Evolutionary conservation across 1,140 invertebrate species (phyloP).

Genomic region (Delia radicum): DNA sequence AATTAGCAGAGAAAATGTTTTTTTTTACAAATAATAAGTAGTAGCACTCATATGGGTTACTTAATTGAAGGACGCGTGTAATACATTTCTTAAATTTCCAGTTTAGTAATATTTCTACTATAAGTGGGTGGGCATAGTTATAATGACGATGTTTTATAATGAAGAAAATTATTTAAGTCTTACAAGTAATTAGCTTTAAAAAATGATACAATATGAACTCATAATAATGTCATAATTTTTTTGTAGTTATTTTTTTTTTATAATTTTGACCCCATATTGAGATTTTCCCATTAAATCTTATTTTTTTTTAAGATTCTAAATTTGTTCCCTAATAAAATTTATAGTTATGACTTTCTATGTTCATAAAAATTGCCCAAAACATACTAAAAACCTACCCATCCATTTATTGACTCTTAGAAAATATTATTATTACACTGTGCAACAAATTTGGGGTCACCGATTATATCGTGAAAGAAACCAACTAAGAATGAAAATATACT

Average conservation of each 20-base stretch:
- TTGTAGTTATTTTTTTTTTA: not conserved
- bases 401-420: too few species aligned
- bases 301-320: too few species aligned
- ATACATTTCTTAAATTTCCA: not conserved
- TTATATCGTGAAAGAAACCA: too few species aligned
- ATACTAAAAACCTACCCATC: not conserved
- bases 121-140: not conserved
- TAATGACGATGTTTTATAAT: not conserved
- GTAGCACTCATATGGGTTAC: not conserved
- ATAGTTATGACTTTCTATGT: conserved; percentile 43
- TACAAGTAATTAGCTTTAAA: not conserved
- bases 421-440: too few species aligned
- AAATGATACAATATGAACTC: too few species aligned
- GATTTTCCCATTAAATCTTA: conserved; percentile 20
- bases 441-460: too few species aligned
- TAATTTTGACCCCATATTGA: conserved; percentile 15
- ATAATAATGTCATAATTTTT: not conserved
- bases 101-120: not conserved
- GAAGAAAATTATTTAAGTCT: not conserved
- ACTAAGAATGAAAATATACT: too few species aligned
- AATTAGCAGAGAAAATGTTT: not conserved
- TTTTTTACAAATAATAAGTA: too few species aligned
- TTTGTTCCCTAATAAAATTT: conserved; percentile 50
- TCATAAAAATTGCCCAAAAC: not conserved
- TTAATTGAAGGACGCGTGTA: not conserved